Conservation (phyloP, 2,888 invertebrate genomes). For the Sarcophaga subvicina region DNA sequence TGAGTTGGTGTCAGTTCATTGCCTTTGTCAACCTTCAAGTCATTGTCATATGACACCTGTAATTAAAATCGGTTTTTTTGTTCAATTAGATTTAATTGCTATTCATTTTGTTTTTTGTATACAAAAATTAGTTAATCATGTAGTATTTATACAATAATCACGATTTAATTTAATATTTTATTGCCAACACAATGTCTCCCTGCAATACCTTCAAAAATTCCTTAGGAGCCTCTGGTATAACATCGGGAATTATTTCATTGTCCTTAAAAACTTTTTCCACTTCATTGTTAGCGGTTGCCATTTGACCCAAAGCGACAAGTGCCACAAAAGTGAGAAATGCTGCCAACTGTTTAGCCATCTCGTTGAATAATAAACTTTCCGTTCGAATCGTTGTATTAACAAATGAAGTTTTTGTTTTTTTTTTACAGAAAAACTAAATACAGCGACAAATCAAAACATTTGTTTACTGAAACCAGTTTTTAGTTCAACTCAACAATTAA, state of each 20-base stretch:
- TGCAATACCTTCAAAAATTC: constrained; percentile 69
- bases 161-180: constrained; percentile 11
- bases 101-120: too few relatives aligned
- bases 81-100: too few relatives aligned
- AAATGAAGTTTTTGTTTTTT: constrained; percentile 3
- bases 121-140: neutral
- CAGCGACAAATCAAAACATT: constrained; percentile 14
- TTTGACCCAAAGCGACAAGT: neutral
- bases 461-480: constrained; percentile 33
- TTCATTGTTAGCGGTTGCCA: constrained; percentile 19
- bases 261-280: constrained; percentile 65
- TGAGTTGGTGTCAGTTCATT: constrained; percentile 88
- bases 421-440: neutral
- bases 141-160: neutral
- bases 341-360: constrained; percentile 54
- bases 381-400: neutral
- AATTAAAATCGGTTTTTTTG: neutral
- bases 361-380: constrained; percentile 37
- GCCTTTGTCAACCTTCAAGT: constrained; percentile 83
- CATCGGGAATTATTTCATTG: constrained; percentile 73
- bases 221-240: constrained; percentile 71
- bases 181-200: neutral
- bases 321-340: constrained; percentile 23
- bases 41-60: constrained; percentile 73
- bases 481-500: neutral